Percentiles rank a stretch among this genome's conserved stretches.
These are phyloP conservation scores for Sinotaia quadrata DNA, from an alignment of 2,888 invertebrate genomes.

Conservation along the genomic window DNA sequence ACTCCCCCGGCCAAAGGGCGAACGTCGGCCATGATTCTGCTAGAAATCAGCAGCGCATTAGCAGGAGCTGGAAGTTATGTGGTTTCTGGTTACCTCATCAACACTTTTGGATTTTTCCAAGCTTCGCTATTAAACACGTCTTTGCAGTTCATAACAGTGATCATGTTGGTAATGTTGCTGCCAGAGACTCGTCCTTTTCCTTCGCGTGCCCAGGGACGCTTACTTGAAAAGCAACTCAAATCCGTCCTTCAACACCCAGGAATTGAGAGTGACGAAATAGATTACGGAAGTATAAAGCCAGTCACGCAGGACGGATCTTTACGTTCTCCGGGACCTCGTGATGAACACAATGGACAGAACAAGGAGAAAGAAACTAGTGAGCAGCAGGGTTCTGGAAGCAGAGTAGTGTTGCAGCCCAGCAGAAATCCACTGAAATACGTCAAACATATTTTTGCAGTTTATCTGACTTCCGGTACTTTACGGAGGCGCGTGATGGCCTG, in stretches of 20 bases:
- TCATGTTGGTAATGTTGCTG: too few species aligned
- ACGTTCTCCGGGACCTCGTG: too few species aligned
- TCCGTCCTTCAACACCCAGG: too few species aligned
- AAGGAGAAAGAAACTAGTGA: too few species aligned
- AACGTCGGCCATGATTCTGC: conserved; percentile 36
- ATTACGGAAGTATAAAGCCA: too few species aligned
- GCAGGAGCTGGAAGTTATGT: conserved; percentile 25
- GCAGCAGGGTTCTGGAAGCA: too few species aligned
- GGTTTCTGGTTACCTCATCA: conserved; percentile 38
- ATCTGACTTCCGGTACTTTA: conserved; percentile 30
- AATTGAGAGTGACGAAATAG: too few species aligned
- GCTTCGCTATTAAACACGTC: conserved; percentile 31
- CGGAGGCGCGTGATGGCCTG: conserved; percentile 6
- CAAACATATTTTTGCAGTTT: conserved; percentile 34
- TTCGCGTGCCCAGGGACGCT: conserved; percentile 41
- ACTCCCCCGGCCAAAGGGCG: conserved; percentile 33
- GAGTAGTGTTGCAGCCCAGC: too few species aligned
- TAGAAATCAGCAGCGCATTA: conserved; percentile 37
- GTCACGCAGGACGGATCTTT: too few species aligned
- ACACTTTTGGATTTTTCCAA: conserved; percentile 36
- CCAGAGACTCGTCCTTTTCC: conserved; percentile 11
- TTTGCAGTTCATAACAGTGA: conserved; percentile 9
- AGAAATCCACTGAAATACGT: conserved; percentile 19
- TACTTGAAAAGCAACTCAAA: too few species aligned
- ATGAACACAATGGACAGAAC: too few species aligned